These are phyloP conservation scores for Phoebastria nigripes DNA, from an alignment of 2,797 vertebrate genomes.

Conservation along the genomic window DNA sequence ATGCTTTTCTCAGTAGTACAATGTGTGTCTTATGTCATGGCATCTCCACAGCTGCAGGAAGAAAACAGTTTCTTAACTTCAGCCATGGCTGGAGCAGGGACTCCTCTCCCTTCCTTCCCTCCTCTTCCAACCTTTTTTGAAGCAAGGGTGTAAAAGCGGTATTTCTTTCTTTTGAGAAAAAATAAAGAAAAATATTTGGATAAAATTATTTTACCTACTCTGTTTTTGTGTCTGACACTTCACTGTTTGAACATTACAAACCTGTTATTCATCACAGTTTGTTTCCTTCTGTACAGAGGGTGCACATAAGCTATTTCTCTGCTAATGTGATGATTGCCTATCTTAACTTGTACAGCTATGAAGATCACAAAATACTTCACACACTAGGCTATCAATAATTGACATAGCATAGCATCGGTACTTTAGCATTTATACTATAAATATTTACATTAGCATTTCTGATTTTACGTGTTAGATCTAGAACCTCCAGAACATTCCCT, in stretches of 20 bases:
- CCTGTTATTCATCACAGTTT: background rate
- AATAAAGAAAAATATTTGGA: background rate
- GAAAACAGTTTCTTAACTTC: background rate
- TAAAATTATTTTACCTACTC: background rate
- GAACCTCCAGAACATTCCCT: background rate
- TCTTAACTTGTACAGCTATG: background rate
- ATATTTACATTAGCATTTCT: background rate
- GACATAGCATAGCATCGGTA: background rate
- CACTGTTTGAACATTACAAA: background rate
- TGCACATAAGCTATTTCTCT: background rate
- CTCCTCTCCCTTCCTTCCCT: background rate
- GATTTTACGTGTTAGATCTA: background rate
- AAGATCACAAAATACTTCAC: background rate
- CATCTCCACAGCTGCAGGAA: background rate
- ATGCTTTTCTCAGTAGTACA: background rate
- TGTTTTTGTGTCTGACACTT: background rate
- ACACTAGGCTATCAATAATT: background rate
- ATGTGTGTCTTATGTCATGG: background rate
- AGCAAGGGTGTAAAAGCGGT: fast-evolving
- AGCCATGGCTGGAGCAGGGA: background rate
- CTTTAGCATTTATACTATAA: background rate
- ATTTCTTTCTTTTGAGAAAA: background rate
- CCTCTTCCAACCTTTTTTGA: background rate
- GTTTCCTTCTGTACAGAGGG: background rate
- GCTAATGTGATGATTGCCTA: background rate